Base-by-base conservation (phyloP, 1,140 invertebrate species). In the Carposina sasakii region DNA sequence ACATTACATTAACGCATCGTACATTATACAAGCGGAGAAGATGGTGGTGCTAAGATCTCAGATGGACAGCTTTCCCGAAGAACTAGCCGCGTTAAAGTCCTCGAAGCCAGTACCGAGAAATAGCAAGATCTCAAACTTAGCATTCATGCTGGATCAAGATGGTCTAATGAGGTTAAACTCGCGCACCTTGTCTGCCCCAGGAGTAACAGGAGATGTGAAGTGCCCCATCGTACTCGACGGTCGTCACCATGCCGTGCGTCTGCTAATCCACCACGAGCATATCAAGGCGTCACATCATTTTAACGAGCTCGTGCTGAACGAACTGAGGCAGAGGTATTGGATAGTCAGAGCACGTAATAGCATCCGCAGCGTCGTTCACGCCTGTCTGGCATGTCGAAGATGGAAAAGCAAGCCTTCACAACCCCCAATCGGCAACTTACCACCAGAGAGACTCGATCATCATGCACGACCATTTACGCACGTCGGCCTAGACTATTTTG, bases 151-250 rank as follows among this genome's bases (percentile, higher is more conserved):
- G n/a, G n/a, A n/a, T n/a, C n/a, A n/a, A n/a, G n/a, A n/a, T n/a
- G n/a, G n/a, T n/a, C n/a, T n/a, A n/a, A n/a, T n/a, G n/a, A n/a
- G n/a, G n/a, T n/a, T n/a, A n/a, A n/a, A n/a, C n/a, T n/a, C n/a
- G n/a, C n/a, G n/a, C n/a, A n/a, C n/a, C n/a, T n/a, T n/a, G n/a
- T n/a, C n/a, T n/a, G n/a, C n/a, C n/a, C n/a, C n/a, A 42, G 40
- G 22, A 2, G 13, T 42, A 3, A 8, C 24, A 1, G 5, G 12
- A 5, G 2, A 22, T 2, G 22, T 22, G 2, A 8, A 2, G 5
- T 4, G 40, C 3, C 40, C 40, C 17, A n/a, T 42, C 3, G 28
- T 42, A 12, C 23, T 42, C n/a, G 40, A 42, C 15, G 40, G 40
- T 17, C 13, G 19, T 4, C 40, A 42, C 19, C 5, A 17, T 15